Base-by-base conservation (phyloP, 1,140 invertebrate genomes). In the Drosophila nasuta region DNA sequence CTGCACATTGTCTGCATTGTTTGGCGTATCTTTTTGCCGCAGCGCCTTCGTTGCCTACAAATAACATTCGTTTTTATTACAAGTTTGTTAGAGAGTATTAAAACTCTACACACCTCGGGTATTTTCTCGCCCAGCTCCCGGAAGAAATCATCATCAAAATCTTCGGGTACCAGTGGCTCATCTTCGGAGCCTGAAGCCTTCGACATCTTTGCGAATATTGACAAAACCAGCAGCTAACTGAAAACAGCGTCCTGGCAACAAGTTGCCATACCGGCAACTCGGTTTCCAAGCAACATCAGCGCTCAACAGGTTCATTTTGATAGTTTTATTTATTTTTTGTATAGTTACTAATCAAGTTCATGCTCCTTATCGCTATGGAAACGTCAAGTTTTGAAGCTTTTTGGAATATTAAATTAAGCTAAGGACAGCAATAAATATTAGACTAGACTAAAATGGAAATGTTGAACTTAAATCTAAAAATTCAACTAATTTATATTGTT, bases 1-100 rank as follows among this genome's bases (percentile, higher is more conserved):
- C 35, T 92, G 92, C 10, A 92, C 86, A 72, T 92, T 92, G 51
- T 92, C 91, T 3, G 92, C 91, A 79, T 92, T 92, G 13, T 90
- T 83, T 38, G 91, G 91, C 1, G 85, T 91, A 7, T 92, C 91
- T 72, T 92, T 92, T 57, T 92, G 91, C 0, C 91, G 88, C 60
- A 92, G 45, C 1, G 85, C 88, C 72, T 92, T 92, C 0, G 91
- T 92, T 2, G 87, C 83, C 90, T 92, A 8, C 1, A 5, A 1
- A 59, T 7, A 45, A 4, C 20, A 25, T 25, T 25, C 20, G 20
- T 25, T 3, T 0, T 25, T 2, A 11, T 54, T 15, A n/a, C 1
- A 62, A 11, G 3, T 33, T 43, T 3, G 0, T 5, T 8, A 3
- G 35, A 38, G 5, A 10, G 41, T 6, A 33, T 1, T 2, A 8